A percentile compares a stretch with the other conserved stretches of the same genome.
Evolutionary conservation across 2,797 vertebrate species (phyloP).

Genomic region (Antrozous pallidus): DNA sequence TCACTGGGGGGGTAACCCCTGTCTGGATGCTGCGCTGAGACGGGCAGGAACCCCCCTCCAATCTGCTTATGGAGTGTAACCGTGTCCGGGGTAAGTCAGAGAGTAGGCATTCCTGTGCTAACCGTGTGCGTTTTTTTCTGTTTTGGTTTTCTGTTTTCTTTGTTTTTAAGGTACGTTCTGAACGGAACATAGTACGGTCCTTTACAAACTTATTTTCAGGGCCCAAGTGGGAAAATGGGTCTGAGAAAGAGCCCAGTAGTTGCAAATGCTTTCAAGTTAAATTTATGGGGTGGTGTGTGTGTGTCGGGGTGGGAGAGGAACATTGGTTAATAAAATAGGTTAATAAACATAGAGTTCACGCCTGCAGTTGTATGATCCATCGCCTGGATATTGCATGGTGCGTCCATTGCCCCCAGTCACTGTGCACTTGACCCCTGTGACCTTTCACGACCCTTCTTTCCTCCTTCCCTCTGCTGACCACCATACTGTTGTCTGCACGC

Average conservation of each 20-base stretch:
- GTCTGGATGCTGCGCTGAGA: conserved; percentile 20
- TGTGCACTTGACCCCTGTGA: not conserved
- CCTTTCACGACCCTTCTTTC: not conserved
- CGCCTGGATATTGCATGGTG: not conserved
- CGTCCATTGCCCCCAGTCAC: not conserved
- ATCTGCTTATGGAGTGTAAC: not conserved
- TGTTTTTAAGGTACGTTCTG: not conserved
- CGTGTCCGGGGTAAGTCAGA: not conserved
- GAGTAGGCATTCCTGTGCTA: not conserved
- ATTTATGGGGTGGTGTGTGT: not conserved
- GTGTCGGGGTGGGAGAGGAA: no score
- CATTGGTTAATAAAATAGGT: not conserved
- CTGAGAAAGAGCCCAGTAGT: not conserved
- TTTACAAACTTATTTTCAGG: conserved; percentile 31
- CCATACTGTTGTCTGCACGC: not conserved
- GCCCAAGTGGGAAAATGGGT: not conserved
- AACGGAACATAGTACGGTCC: conserved; percentile 19
- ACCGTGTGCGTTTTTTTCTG: not conserved
- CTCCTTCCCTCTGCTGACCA: not conserved
- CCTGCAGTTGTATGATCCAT: not conserved
- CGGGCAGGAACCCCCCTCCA: conserved; percentile 44
- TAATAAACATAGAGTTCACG: not conserved
- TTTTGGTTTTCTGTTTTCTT: not conserved
- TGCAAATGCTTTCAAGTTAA: not conserved
- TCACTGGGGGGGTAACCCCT: conserved; percentile 56